Conservation (phyloP, 2,797 vertebrate species). For the Knipowitschia caucasica region DNA sequence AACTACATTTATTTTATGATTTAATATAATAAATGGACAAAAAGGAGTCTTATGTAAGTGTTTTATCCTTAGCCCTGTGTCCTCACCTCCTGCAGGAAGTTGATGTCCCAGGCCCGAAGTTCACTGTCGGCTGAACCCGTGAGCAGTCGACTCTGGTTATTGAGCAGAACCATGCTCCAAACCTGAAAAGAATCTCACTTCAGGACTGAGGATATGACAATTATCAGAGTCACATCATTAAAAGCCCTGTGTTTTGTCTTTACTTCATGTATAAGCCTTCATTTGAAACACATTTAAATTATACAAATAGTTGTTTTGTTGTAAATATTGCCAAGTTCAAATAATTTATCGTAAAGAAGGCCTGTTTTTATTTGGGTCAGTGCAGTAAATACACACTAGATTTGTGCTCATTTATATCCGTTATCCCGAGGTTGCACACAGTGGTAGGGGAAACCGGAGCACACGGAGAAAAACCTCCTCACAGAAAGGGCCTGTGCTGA, state of each 20-base stretch:
- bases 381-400: no score
- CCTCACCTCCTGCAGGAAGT: conserved; percentile 84
- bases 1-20: no score
- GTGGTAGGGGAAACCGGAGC: no score
- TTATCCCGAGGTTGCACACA: no score
- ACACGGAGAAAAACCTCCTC: no score
- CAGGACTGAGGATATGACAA: neutral
- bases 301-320: neutral
- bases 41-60: no score
- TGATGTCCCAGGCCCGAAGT: conserved; percentile 89
- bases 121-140: conserved; percentile 94
- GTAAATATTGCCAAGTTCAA: no score
- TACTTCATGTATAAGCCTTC: neutral
- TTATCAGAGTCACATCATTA: neutral
- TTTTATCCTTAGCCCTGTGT: neutral
- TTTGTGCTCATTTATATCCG: no score
- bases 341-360: no score
- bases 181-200: conserved; percentile 73
- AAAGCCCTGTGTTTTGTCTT: neutral
- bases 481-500: no score
- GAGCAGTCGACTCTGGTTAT: conserved; percentile 82
- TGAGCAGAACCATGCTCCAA: conserved; percentile 88
- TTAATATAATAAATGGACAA: no score
- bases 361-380: no score
- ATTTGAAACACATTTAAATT: neutral